A percentile compares a stretch with the other conserved stretches of the same genome.
phyloP scores from a whole-genome alignment of 2,888 invertebrate species.

The Calameuta filiformis region DNA sequence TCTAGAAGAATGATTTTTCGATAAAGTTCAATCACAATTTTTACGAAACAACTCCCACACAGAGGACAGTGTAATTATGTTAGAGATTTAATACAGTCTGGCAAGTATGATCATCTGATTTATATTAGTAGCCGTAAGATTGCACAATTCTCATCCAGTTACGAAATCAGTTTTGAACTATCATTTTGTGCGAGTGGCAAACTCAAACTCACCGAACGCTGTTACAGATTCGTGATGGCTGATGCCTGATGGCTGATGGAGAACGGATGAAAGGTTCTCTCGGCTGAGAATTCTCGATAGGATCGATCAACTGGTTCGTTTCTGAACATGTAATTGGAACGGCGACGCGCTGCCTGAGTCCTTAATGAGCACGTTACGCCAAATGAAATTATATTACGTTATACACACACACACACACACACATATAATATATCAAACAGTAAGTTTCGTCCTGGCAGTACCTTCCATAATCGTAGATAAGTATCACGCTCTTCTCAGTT shows the following conservation, averaged over 20 bases:
- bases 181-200: neutral
- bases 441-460: neutral
- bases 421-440: neutral
- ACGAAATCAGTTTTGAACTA: neutral
- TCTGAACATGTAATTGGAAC: conserved; percentile 22
- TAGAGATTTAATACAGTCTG: neutral
- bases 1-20: neutral
- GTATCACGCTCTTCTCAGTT: neutral
- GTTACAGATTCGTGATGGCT: neutral
- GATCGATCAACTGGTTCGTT: conserved; percentile 13
- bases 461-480: neutral
- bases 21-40: neutral
- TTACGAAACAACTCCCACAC: neutral
- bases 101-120: neutral
- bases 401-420: neutral
- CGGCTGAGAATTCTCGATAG: conserved; percentile 2
- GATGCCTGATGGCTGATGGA: neutral
- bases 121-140: neutral
- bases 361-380: conserved; percentile 22
- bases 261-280: neutral
- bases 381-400: conserved; percentile 18
- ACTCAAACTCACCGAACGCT: neutral
- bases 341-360: conserved; percentile 21
- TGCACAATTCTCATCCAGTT: neutral
- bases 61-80: neutral